A percentile compares a stretch with the other conserved stretches of the same genome.
These are phyloP conservation scores for Heteronetta atricapilla DNA, from an alignment of 2,113 vertebrate genomes.

Conservation along the genomic window DNA sequence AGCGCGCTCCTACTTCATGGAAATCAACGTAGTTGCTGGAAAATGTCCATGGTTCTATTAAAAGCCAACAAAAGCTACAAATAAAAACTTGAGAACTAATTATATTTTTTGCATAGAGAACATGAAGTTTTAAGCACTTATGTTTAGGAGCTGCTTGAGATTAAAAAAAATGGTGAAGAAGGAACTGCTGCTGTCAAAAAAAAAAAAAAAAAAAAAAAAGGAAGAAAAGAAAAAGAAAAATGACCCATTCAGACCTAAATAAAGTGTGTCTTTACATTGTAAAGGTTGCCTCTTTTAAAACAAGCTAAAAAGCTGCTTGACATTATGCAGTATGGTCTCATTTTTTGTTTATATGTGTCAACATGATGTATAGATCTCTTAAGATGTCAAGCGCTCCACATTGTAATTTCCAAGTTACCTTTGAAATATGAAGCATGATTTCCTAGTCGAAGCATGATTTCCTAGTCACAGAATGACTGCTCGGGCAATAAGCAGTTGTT, in stretches of 20 bases:
- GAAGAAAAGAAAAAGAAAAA: background rate
- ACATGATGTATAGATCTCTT: conserved; percentile 58
- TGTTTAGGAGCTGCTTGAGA: conserved; percentile 1
- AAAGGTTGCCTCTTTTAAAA: conserved; percentile 66
- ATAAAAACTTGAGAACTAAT: background rate
- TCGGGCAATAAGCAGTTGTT: background rate
- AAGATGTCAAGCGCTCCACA: conserved; percentile 56
- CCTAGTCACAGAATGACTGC: background rate
- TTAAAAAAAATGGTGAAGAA: background rate
- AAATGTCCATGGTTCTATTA: background rate
- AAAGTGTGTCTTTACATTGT: conserved; percentile 42
- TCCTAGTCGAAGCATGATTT: conserved; percentile 8
- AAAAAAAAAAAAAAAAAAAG: background rate
- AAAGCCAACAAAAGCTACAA: background rate
- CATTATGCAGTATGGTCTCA: conserved; percentile 54
- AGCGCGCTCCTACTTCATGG: background rate
- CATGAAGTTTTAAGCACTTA: background rate
- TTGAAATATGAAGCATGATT: conserved; percentile 37
- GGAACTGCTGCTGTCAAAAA: background rate
- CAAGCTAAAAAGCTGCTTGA: conserved; percentile 55
- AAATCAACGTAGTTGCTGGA: background rate
- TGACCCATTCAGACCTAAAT: conserved; percentile 20
- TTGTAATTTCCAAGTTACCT: conserved; percentile 50
- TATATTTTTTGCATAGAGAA: background rate
- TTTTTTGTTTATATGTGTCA: conserved; percentile 67